Evolutionary conservation across 2,113 vertebrate species (phyloP).

Genomic region (Axis porcinus): DNA sequence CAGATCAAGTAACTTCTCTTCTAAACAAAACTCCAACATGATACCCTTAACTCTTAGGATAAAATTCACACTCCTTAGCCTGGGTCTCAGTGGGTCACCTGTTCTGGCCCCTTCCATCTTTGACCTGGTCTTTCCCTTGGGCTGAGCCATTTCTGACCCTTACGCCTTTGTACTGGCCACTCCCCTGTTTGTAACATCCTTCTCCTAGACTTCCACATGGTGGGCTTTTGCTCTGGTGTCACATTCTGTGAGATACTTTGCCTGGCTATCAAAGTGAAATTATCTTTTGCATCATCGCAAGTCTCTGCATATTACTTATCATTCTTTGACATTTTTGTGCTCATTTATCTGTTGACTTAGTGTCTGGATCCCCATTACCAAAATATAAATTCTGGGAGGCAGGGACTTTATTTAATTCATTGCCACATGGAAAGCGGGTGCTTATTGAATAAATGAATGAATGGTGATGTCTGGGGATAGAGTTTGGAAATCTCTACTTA

Average conservation of each 20-base stretch:
- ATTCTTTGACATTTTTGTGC: background rate
- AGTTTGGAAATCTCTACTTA: conserved; percentile 1
- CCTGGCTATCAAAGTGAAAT: background rate
- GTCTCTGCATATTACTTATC: background rate
- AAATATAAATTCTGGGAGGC: background rate
- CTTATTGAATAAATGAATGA: background rate
- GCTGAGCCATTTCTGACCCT: background rate
- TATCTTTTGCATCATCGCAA: background rate
- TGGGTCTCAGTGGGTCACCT: background rate
- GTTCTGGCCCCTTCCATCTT: background rate
- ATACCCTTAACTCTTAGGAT: background rate
- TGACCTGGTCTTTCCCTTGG: background rate
- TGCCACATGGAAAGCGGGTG: background rate
- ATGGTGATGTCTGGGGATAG: background rate
- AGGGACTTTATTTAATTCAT: background rate
- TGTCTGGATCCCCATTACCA: background rate
- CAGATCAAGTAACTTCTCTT: background rate
- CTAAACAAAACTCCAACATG: background rate
- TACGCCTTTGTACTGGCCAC: background rate
- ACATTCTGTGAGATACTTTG: background rate
- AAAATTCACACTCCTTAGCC: background rate
- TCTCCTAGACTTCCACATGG: background rate
- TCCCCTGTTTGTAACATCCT: background rate
- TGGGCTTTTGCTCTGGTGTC: background rate
- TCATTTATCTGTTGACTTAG: background rate